Evolutionary conservation across 2,888 invertebrate species (phyloP).

Genomic region (Drosophila colorata): DNA sequence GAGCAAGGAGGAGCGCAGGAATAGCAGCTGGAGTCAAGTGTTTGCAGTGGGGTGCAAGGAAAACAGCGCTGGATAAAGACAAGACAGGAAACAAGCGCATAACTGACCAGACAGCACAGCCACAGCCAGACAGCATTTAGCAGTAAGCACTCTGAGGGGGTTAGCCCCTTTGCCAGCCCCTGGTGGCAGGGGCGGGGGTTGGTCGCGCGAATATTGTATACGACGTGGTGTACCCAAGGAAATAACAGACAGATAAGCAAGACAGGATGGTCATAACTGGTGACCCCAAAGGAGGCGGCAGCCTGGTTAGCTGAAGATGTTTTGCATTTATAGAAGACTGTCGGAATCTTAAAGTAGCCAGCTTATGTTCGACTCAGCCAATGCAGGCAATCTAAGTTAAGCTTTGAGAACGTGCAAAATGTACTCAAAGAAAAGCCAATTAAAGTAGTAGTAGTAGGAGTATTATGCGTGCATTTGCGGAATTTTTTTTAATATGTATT

Average conservation of each 20-base stretch:
- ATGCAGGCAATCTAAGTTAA: no score
- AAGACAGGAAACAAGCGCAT: constrained; percentile 52
- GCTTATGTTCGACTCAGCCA: no score
- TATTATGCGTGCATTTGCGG: no score
- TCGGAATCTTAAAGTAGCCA: constrained; percentile 9
- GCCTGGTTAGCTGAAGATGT: background rate
- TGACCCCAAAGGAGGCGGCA: background rate
- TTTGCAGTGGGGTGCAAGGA: constrained; percentile 10
- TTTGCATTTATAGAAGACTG: background rate
- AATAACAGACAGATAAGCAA: constrained; percentile 37
- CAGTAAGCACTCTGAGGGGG: constrained; percentile 24
- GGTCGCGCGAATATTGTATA: constrained; percentile 36
- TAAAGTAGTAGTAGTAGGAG: no score
- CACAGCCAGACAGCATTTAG: constrained; percentile 39
- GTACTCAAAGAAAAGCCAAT: no score
- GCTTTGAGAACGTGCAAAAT: background rate
- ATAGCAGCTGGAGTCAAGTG: constrained; percentile 5
- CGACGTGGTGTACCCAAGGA: constrained; percentile 31
- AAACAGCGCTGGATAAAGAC: constrained; percentile 43
- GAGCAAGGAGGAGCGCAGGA: background rate
- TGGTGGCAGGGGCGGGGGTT: background rate
- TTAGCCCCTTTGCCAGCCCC: no score
- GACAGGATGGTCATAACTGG: constrained; percentile 33
- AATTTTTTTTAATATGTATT: no score
- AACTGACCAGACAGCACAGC: constrained; percentile 57